A percentile compares a stretch with the other conserved stretches of the same genome.
Evolutionary conservation across 2,113 vertebrate genomes (phyloP).

Genomic region (Phalacrocorax carbo): DNA sequence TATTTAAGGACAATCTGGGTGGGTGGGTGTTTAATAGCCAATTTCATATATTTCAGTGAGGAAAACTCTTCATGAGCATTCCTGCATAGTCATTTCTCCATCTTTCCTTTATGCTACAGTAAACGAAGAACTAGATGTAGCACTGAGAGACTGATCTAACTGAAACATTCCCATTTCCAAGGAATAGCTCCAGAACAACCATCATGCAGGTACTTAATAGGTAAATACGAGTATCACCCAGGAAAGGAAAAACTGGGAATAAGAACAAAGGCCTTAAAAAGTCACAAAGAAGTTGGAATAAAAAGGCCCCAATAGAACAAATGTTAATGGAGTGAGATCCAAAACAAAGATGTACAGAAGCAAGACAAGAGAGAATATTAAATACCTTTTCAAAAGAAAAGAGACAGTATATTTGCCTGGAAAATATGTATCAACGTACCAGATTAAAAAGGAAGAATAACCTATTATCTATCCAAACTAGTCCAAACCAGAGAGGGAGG

Average conservation of each 20-base stretch:
- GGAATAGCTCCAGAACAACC: not conserved
- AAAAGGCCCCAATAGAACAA: not conserved
- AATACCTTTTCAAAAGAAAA: not conserved
- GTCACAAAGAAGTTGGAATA: not conserved
- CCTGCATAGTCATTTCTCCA: not conserved
- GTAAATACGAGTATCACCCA: not conserved
- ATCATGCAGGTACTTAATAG: not conserved
- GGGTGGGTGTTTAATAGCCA: not conserved
- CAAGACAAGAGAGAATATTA: not conserved
- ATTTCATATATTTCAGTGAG: not conserved
- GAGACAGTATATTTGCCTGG: not conserved
- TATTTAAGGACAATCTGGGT: not conserved
- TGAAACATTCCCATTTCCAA: not conserved
- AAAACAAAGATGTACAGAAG: not conserved
- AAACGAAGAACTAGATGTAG: not conserved
- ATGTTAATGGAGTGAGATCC: not conserved
- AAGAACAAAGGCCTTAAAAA: not conserved
- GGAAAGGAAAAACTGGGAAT: not conserved
- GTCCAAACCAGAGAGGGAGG: not conserved
- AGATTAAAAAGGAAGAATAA: not conserved
- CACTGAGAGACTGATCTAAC: not conserved
- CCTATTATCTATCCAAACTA: not conserved
- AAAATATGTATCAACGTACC: not conserved
- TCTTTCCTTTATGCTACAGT: not conserved
- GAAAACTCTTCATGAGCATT: not conserved